These are phyloP conservation scores for Hippoglossus stenolepis DNA, from an alignment of 2,113 vertebrate species.

Conservation along the genomic window DNA sequence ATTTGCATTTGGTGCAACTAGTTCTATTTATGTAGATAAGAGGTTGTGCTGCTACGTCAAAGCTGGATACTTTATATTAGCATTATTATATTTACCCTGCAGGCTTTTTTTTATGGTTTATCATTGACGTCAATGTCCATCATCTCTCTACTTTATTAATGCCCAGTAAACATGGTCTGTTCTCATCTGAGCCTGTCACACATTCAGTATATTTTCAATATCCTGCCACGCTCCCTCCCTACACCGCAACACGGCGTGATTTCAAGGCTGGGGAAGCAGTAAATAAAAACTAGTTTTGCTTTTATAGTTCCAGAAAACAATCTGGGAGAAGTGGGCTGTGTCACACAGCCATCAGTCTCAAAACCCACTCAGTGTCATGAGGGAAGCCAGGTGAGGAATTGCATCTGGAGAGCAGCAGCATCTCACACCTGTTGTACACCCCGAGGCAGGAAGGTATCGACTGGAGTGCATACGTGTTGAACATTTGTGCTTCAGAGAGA, in stretches of 20 bases:
- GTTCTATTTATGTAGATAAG: no score
- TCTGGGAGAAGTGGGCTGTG: slow-evolving; percentile 52
- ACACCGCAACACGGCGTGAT: slow-evolving; percentile 1
- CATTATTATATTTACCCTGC: not conserved
- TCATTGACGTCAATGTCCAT: not conserved
- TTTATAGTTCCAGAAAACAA: slow-evolving; percentile 47
- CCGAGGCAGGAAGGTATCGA: slow-evolving; percentile 11
- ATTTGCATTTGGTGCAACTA: no score
- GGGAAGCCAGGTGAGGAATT: slow-evolving; percentile 63
- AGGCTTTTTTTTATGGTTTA: not conserved
- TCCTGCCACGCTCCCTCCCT: not conserved
- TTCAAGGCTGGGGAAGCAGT: slow-evolving; percentile 48
- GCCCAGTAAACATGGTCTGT: not conserved
- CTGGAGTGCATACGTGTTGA: not conserved
- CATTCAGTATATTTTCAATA: not conserved
- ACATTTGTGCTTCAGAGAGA: no score
- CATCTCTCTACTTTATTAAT: not conserved
- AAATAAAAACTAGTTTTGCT: slow-evolving; percentile 42
- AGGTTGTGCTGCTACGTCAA: no score
- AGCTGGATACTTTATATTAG: not conserved
- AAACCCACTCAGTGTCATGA: slow-evolving; percentile 41
- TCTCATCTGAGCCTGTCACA: not conserved
- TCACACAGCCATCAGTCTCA: slow-evolving; percentile 50
- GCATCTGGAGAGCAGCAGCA: slow-evolving; percentile 26
- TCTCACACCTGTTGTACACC: slow-evolving; percentile 27